Percentiles rank a stretch among this genome's conserved stretches.
These are phyloP conservation scores for Eurystomus glaucurus DNA, from an alignment of 2,797 vertebrate genomes.

Conservation along the genomic window DNA sequence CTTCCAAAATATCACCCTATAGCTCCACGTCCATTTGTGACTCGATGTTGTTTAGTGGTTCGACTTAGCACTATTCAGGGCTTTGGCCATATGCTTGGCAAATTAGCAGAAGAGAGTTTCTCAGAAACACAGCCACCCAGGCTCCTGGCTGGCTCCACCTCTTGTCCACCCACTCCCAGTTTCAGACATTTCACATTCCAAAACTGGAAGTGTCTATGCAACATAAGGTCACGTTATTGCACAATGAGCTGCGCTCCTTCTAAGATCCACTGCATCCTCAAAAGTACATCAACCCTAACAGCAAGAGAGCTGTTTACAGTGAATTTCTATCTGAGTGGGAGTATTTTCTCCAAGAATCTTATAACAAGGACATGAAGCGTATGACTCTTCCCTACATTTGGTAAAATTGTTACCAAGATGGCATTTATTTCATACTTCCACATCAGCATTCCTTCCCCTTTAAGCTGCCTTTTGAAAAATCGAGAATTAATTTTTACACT, in stretches of 20 bases:
- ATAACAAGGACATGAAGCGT: conserved; percentile 36
- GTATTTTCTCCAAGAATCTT: conserved; percentile 67
- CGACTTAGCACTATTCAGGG: background rate
- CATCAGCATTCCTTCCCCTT: conserved; percentile 51
- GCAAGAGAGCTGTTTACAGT: conserved; percentile 63
- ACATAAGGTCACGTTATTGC: conserved; percentile 53
- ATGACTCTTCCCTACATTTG: conserved; percentile 12
- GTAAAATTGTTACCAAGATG: background rate
- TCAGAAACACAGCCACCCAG: conserved; percentile 65
- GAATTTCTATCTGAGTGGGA: conserved; percentile 67
- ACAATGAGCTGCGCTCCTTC: conserved; percentile 55
- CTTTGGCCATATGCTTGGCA: background rate
- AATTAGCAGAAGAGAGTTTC: conserved; percentile 55
- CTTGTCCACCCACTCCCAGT: conserved; percentile 72
- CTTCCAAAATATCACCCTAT: conserved; percentile 60
- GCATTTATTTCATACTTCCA: conserved; percentile 48
- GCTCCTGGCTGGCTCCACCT: conserved; percentile 74
- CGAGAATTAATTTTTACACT: conserved; percentile 66
- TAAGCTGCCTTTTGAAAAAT: conserved; percentile 54
- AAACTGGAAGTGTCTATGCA: conserved; percentile 71
- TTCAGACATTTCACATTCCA: conserved; percentile 77
- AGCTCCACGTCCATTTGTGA: conserved; percentile 15
- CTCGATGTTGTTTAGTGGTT: background rate
- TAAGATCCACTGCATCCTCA: conserved; percentile 72
- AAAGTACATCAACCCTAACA: conserved; percentile 59